Evolutionary conservation across 2,113 vertebrate species (phyloP).

Genomic region (Grammomys surdaster): DNA sequence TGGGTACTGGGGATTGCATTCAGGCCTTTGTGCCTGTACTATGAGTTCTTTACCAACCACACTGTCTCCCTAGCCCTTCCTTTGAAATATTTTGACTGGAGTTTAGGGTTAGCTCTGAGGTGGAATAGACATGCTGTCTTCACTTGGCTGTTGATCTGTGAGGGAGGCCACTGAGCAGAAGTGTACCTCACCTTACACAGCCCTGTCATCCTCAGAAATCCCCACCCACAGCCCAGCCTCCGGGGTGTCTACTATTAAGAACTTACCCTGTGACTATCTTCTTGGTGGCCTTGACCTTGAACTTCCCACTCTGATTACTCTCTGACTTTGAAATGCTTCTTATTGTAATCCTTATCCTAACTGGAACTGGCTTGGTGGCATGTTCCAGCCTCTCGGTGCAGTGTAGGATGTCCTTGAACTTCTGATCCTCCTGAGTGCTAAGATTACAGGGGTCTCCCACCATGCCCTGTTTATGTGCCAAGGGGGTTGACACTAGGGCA

Average conservation of each 20-base stretch:
- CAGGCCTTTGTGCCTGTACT: accelerated
- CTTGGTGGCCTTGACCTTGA: accelerated
- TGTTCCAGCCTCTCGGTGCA: neutral
- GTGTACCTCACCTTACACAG: accelerated
- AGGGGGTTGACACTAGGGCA: neutral
- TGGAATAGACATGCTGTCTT: neutral
- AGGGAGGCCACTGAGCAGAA: too few species aligned
- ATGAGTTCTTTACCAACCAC: too few species aligned
- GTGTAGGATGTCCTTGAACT: neutral
- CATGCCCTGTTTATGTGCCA: neutral
- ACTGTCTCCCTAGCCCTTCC: too few species aligned
- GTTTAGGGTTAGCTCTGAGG: neutral
- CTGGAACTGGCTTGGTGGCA: neutral
- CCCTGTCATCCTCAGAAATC: accelerated
- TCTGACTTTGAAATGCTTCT: neutral
- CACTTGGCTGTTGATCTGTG: accelerated
- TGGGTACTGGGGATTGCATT: neutral
- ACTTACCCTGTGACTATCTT: accelerated
- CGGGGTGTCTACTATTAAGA: neutral
- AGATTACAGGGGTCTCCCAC: neutral
- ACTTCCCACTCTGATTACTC: neutral
- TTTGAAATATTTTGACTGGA: neutral
- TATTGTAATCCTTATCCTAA: neutral
- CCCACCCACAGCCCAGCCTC: accelerated
- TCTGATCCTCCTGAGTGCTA: neutral